Evolutionary conservation across 2,888 invertebrate genomes (phyloP), one percentile per base, ranked within the genome.

Genomic region (Drosophila limbata): DNA sequence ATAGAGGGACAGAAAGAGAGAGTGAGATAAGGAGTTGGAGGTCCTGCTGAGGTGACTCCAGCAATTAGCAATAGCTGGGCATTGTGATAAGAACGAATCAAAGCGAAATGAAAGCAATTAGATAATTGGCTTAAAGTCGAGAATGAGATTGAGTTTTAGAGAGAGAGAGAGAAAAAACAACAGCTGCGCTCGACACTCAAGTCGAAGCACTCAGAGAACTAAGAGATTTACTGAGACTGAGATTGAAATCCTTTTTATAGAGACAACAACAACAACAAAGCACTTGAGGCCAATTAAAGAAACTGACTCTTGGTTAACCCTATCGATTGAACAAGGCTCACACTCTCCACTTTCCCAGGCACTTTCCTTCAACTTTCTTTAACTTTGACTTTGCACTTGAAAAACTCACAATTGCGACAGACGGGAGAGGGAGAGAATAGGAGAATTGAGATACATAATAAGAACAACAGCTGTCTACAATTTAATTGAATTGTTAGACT

Each of bases 71-170:
- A 47, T 51, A 63, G 57, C 45, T 40, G 37, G 35, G 48, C 59
- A 69, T 45, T 67, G 60, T 60, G 77, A 82, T 82, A 82, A 78
- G 72, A 73, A 67, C 42, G 69, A 83, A 86, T 86, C 89, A 89
- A 84, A 86, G 84, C 72, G 77, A 79, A 78, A 77, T 73, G 73
- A 77, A 81, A 76, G 84, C 90, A 90, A 90, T 90, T 90, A 90
- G 83, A 81, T 90, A 90, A 90, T 90, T 90, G 90, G 84, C 84
- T 87, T 82, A 69, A 80, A 80, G 70, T 80, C 55, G 50, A 45
- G 52, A 44, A 50, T 65, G n/a, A 35, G 45, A 48, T 13, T 47
- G 19, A 10, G 21, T 33, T 44, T 21, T 9, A 25, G 28, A 47
- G 39, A 25, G 17, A 47, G 52, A 33, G 25, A 25, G 28, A 47